Evolutionary conservation across 1,140 invertebrate species (phyloP), one percentile per base, ranked within the genome.

Genomic region (Drosophila leontia): DNA sequence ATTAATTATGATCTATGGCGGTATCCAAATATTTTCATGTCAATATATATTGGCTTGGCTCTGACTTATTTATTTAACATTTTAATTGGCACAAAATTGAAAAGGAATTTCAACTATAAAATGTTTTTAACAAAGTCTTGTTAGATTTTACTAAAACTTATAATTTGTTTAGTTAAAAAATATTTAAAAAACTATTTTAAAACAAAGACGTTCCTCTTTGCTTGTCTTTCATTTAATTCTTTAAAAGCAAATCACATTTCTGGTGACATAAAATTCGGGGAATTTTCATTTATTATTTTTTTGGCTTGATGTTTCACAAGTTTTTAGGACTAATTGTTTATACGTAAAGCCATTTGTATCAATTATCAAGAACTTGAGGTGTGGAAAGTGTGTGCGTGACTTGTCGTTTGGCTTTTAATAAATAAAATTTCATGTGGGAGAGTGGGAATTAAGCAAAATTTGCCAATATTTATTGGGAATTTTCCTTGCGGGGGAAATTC

Each of bases 1-100:
- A 83, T 83, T 83, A 83, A 83, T 83, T 83, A 83, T 83, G 80
- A 79, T 83, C 80, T 79, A 75, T 79, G 65, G 53, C 45, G 45
- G 45, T 23, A 13, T 23, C 53, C 17, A 44, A 48, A 60, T 64
- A 64, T 60, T 59, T 59, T 39, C 19, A 35, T 45, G 57, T 42
- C 32, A 65, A 65, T 65, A 62, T 62, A 29, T 62, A 34, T 35
- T 65, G 57, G 57, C 35, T 12, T 7, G 15, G 7, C 17, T 29
- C n/a, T 15, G 26, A 2, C 7, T 5, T 42, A 42, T 64, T 64
- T 26, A 64, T 34, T 61, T 60, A 34, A 34, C 26, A 64, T 61
- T 42, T 61, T 61, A 42, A 64, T 64, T 61, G n/a, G 35, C 19
- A n/a, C 3, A 3, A 34, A 61, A n/a, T 34, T 64, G 41, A 0